phyloP scores from a whole-genome alignment of 2,113 vertebrate genomes.

The Scomber colias region DNA sequence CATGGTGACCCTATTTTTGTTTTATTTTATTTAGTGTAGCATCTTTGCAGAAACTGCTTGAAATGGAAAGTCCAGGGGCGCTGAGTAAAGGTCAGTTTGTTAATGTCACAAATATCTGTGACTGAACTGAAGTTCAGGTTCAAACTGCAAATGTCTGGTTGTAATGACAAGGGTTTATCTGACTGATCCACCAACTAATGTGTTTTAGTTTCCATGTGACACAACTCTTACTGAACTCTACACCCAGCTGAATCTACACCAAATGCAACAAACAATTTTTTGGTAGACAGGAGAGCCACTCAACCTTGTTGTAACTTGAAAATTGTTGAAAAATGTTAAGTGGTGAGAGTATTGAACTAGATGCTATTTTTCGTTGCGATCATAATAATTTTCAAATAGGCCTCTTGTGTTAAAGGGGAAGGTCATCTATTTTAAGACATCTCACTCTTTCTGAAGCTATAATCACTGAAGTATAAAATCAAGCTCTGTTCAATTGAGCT shows the following conservation, averaged over 20 bases:
- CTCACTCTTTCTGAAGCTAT: neutral
- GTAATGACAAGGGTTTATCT: neutral
- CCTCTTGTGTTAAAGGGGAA: slow-evolving; percentile 7
- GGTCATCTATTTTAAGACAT: neutral
- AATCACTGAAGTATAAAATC: slow-evolving; percentile 2
- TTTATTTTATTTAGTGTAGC: neutral
- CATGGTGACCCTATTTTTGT: neutral
- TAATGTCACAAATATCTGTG: neutral
- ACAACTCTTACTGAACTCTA: neutral
- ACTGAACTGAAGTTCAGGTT: neutral
- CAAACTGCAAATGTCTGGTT: neutral
- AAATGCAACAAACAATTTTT: neutral
- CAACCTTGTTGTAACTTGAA: slow-evolving; percentile 10
- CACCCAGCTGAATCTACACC: neutral
- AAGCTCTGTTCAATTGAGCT: neutral
- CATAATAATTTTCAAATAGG: slow-evolving; percentile 38
- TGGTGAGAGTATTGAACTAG: neutral
- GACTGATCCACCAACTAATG: neutral
- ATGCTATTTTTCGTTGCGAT: slow-evolving; percentile 27
- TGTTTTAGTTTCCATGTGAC: slow-evolving; percentile 1
- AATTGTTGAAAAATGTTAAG: slow-evolving; percentile 36
- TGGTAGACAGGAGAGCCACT: slow-evolving; percentile 27
- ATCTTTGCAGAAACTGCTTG: neutral
- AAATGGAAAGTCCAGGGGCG: neutral
- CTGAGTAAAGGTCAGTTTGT: slow-evolving; percentile 1